A percentile compares a stretch with the other conserved stretches of the same genome.
Evolutionary conservation across 1,140 invertebrate species (phyloP).

Genomic region (Druon quercuslanigerum): DNA sequence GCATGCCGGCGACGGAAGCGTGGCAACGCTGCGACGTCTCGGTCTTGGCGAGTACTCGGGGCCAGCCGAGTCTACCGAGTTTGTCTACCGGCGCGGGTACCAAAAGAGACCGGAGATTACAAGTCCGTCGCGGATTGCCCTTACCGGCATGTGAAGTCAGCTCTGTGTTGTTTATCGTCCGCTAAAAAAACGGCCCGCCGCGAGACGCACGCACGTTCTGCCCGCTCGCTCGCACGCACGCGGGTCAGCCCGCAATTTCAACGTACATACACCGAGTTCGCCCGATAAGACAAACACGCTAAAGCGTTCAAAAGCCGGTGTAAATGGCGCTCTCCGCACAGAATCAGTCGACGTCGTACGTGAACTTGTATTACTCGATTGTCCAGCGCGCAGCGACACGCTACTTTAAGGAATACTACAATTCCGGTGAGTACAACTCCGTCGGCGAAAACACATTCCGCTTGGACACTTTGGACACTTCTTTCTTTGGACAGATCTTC

Average conservation of each 20-base stretch:
- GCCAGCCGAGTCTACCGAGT: conserved; percentile 71
- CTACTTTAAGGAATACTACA: conserved; percentile 77
- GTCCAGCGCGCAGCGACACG: conserved; percentile 75
- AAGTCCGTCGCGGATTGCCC: conserved; percentile 52
- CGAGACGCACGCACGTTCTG: conserved; percentile 48
- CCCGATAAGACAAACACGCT: conserved; percentile 17
- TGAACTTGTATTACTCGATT: conserved; percentile 76
- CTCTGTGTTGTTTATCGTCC: conserved; percentile 53
- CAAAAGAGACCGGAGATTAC: conserved; percentile 68
- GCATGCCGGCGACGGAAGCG: conserved; percentile 58
- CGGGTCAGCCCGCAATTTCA: conserved; percentile 36
- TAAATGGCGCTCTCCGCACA: conserved; percentile 76
- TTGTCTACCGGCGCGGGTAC: conserved; percentile 73
- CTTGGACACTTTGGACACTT: neutral
- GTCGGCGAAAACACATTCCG: conserved; percentile 31
- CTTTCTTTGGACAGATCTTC: no score
- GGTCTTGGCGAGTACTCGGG: conserved; percentile 69
- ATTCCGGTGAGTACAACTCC: conserved; percentile 72
- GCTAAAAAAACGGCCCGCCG: conserved; percentile 45
- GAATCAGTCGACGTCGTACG: conserved; percentile 75
- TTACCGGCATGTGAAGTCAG: conserved; percentile 56
- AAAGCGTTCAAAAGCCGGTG: conserved; percentile 58
- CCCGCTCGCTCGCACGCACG: conserved; percentile 44
- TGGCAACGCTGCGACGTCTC: conserved; percentile 69
- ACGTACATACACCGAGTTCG: neutral